phyloP scores from a whole-genome alignment of 2,888 invertebrate genomes.

The Phrixothrix hirtus region DNA sequence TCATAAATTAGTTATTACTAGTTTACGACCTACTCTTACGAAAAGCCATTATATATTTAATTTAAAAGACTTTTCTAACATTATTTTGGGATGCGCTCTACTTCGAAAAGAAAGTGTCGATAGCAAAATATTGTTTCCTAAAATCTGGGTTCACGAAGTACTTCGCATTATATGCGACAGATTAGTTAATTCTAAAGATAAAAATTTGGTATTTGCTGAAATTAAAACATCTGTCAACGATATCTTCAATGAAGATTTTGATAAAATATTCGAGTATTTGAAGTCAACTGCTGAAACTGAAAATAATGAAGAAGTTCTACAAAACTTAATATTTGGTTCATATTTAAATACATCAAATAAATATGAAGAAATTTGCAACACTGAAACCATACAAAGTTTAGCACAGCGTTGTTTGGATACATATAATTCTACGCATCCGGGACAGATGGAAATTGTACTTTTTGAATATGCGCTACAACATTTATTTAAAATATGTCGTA shows the following conservation, averaged over 20 bases:
- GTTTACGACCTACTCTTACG: slow-evolving; percentile 78
- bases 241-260: slow-evolving; percentile 80
- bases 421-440: slow-evolving; percentile 78
- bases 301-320: slow-evolving; percentile 66
- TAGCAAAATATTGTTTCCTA: slow-evolving; percentile 69
- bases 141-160: slow-evolving; percentile 84
- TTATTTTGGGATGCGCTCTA: slow-evolving; percentile 84
- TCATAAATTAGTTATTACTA: slow-evolving; percentile 69
- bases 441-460: slow-evolving; percentile 80
- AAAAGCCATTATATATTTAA: slow-evolving; percentile 88
- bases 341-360: slow-evolving; percentile 81
- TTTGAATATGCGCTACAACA: slow-evolving; percentile 85
- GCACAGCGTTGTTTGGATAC: slow-evolving; percentile 70
- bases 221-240: slow-evolving; percentile 68
- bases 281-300: slow-evolving; percentile 59
- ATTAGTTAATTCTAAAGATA: slow-evolving; percentile 69
- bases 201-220: slow-evolving; percentile 72
- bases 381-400: slow-evolving; percentile 70
- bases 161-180: slow-evolving; percentile 83
- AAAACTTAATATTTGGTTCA: slow-evolving; percentile 81
- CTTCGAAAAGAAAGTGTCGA: slow-evolving; percentile 78
- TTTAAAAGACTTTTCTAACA: slow-evolving; percentile 78
- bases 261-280: slow-evolving; percentile 73
- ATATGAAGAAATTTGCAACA: slow-evolving; percentile 81
- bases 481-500: slow-evolving; percentile 77